Base-by-base conservation (phyloP, 2,888 invertebrate genomes). In the Dimorphilus gyrociliatus region DNA sequence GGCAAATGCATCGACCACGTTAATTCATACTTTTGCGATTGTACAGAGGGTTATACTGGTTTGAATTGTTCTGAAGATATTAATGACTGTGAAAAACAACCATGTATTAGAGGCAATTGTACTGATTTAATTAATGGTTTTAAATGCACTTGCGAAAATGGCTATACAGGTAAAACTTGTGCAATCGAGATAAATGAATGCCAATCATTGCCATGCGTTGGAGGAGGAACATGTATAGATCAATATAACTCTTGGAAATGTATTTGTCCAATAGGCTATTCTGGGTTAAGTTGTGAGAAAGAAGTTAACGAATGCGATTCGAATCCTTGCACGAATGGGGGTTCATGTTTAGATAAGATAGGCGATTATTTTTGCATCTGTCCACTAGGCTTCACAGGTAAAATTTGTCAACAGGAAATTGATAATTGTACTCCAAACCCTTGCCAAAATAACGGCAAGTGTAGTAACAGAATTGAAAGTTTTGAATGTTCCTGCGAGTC, bases 371-470 rank as follows among this genome's bases (percentile, higher is more conserved):
- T n/a, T n/a, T n/a, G n/a, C n/a, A n/a, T n/a, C n/a, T n/a, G n/a
- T n/a, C n/a, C n/a, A n/a, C n/a, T n/a, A n/a, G 55, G 51, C n/a
- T 58, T 49, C 43, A 36, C 29, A 1, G 80, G 80, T 2, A 76
- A 77, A 48, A 75, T 78, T 60, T 88, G 88, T 60, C 46, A 63
- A 25, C 33, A 25, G 4, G 53, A 88, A 56, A 77, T 84, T 24
- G 74, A 86, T 64, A 86, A 88, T 65, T 90, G 88, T 61, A 62
- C 60, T 35, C 72, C 77, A 0, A 68, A n/a, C 10, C 34, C 27
- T 6, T 33, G 33, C 14, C 7, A 10, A 16, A 33, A 33, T 19
- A 13, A 12, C 6, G 33, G 18, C 10, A 16, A 16, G 10, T 33
- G 33, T 16, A 6, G 17, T 2, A 29, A 28, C 18, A 13, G 21